phyloP scores from a whole-genome alignment of 2,113 vertebrate genomes.

The Montifringilla adamsi region DNA sequence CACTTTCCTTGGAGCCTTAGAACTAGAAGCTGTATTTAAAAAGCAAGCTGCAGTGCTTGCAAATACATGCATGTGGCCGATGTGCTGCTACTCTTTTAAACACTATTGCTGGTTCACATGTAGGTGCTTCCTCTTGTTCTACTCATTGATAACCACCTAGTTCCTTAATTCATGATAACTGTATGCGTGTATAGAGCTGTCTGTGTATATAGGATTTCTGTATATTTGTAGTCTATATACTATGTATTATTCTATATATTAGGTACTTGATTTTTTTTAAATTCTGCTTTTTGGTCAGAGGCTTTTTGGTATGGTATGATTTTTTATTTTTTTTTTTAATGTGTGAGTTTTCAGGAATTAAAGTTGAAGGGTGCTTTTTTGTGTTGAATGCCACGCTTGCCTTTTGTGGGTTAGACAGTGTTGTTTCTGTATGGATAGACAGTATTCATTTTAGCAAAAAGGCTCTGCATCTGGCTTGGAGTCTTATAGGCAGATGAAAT shows the following conservation, averaged over 20 bases:
- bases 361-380: rapidly evolving
- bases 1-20: background rate
- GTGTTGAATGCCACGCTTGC: background rate
- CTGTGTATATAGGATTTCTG: background rate
- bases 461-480: background rate
- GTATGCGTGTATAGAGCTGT: background rate
- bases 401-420: background rate
- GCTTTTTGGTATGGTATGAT: background rate
- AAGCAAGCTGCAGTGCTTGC: background rate
- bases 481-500: slow-evolving; percentile 29
- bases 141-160: background rate
- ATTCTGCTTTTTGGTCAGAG: background rate
- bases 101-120: background rate
- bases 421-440: background rate
- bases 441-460: background rate
- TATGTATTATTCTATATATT: background rate
- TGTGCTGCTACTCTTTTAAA: background rate
- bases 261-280: background rate
- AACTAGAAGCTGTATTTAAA: background rate
- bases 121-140: background rate
- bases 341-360: background rate
- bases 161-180: background rate
- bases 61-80: background rate
- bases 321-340: background rate
- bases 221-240: background rate